Base-by-base conservation (phyloP, 2,888 invertebrate species). In the Lathronympha strigana region DNA sequence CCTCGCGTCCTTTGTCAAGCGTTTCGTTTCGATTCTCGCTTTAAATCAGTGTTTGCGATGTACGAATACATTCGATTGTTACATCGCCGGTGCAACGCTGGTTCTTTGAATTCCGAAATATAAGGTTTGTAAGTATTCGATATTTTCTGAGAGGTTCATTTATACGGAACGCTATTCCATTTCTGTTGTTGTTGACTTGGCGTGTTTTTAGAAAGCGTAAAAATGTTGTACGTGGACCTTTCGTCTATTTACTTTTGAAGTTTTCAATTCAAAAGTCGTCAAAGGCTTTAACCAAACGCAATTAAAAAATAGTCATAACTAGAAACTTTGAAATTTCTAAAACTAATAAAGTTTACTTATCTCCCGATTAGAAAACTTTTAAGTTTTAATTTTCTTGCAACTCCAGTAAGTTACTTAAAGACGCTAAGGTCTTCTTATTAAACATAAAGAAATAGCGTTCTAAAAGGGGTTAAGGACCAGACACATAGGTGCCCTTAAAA, bases 1-100 rank as follows among this genome's bases (percentile, higher is more conserved):
- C 51, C 36, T 25, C 23, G 57, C 62, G 63, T 8, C 58, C 64
- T 64, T 64, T 64, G 58, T 58, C 45, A 47, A 62, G 28, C 51
- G 61, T 50, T 51, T 49, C 63, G 31, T 63, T 55, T 60, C 58
- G 51, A 58, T 60, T 64, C 64, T 60, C 64, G 58, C 45, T 64
- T 64, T 64, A 64, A 64, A 64, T 60, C 64, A 60, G 64, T 64
- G 58, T 64, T 64, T 64, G 64, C 64, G 51, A 64, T 64, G 51
- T 53, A 60, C 45, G 58, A 60, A 64, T 60, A 64, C 58, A 60
- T 51, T 53, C 64, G 58, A 64, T 64, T 64, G 64, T 64, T 53
- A 53, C 57, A 49, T 50, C 53, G 54, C 23, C 51, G 64, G 36
- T 47, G 58, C 58, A 45, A 45, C 43, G 53, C 53, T 33, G 64